Evolutionary conservation across 2,888 invertebrate species (phyloP).

Genomic region (Petrolisthes cinctipes): DNA sequence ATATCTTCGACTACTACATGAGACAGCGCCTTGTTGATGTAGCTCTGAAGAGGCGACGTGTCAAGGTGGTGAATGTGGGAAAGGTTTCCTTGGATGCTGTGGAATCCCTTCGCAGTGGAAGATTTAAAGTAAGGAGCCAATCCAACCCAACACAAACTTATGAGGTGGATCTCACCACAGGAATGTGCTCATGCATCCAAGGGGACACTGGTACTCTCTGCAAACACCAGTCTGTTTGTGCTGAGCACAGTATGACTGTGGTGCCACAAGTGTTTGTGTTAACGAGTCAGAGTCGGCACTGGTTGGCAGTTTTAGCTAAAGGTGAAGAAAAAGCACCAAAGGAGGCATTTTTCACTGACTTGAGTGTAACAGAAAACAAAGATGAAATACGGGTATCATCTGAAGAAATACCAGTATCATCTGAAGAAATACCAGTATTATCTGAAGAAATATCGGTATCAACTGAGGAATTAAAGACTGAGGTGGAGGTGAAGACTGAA

Average conservation of each 20-base stretch:
- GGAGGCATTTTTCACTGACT: background rate
- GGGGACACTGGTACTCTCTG: background rate
- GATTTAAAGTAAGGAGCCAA: background rate
- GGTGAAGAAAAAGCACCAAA: background rate
- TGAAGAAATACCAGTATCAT: no score
- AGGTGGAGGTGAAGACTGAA: no score
- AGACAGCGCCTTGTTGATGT: no score
- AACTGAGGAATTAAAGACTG: no score
- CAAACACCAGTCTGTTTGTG: conserved; percentile 22
- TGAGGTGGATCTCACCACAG: no score
- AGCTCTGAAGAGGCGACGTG: background rate
- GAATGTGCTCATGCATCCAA: no score
- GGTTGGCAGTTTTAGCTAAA: background rate
- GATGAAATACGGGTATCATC: no score
- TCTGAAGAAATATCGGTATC: no score
- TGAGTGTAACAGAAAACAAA: background rate
- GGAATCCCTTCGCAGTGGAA: background rate
- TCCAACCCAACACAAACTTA: no score
- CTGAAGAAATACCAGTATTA: no score
- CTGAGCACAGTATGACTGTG: no score
- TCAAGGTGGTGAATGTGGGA: background rate
- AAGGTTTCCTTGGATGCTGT: background rate
- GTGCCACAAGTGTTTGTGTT: no score
- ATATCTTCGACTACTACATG: background rate
- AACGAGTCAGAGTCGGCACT: background rate